Conservation (phyloP, 2,888 invertebrate genomes). For the Dryadula phaetusa region DNA sequence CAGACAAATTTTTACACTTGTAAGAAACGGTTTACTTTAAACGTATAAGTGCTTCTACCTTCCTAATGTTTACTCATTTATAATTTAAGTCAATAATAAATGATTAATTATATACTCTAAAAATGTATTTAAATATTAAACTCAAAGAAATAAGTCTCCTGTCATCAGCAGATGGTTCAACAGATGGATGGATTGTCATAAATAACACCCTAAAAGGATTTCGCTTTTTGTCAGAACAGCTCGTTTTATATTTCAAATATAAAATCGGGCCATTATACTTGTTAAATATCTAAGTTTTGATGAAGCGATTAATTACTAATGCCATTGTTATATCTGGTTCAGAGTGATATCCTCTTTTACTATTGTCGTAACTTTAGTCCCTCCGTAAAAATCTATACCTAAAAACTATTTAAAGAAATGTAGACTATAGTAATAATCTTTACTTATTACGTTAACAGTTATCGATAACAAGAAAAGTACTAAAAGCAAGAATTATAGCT, state of each 20-base stretch:
- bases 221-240: conserved; percentile 34
- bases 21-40: conserved; percentile 6
- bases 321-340: neutral
- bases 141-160: conserved; percentile 44
- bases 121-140: conserved; percentile 15
- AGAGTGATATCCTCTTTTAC: neutral
- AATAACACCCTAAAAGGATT: conserved; percentile 42
- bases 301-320: conserved; percentile 14
- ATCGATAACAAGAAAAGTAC: neutral
- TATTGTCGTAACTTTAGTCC: neutral
- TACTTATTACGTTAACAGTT: neutral
- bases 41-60: conserved; percentile 7
- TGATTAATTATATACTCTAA: conserved; percentile 28
- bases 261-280: conserved; percentile 13
- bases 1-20: conserved; percentile 2
- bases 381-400: neutral
- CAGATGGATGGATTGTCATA: conserved; percentile 46
- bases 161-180: conserved; percentile 47
- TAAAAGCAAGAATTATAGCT: neutral
- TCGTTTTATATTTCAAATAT: conserved; percentile 32
- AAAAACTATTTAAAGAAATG: neutral
- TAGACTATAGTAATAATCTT: neutral
- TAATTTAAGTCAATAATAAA: conserved; percentile 25
- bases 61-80: conserved; percentile 38
- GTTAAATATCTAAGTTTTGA: conserved; percentile 14